These are phyloP conservation scores for Morelia viridis DNA, from an alignment of 2,797 vertebrate species.

Conservation along the genomic window DNA sequence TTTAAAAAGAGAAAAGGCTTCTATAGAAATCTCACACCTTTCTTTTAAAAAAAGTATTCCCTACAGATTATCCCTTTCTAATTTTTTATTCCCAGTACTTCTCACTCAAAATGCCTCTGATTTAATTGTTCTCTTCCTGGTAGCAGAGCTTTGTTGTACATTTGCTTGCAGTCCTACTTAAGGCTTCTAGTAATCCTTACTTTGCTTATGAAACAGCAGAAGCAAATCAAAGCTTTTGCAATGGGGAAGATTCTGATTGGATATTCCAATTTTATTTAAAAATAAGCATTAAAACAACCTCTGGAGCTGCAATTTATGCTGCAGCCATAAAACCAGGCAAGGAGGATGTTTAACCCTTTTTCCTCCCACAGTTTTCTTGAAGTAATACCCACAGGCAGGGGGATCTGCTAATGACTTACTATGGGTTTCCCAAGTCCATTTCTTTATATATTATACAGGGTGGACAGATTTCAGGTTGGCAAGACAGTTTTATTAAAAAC, in stretches of 20 bases:
- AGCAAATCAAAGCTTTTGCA: background rate
- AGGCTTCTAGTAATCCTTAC: background rate
- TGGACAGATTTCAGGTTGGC: no score
- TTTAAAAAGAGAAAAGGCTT: background rate
- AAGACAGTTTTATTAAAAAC: no score
- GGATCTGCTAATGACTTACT: background rate
- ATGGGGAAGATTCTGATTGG: background rate
- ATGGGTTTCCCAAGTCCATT: background rate
- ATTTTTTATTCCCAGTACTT: background rate
- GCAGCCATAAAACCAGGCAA: background rate
- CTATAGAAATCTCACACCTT: background rate
- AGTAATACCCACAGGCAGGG: background rate
- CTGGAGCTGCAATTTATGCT: background rate
- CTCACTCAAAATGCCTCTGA: background rate
- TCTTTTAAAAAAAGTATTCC: background rate
- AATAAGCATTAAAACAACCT: background rate
- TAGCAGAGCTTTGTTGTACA: background rate
- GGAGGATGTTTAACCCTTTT: background rate
- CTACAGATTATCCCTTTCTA: background rate
- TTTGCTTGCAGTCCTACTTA: background rate
- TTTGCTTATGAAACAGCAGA: background rate
- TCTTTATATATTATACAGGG: background rate
- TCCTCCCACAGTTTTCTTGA: no score
- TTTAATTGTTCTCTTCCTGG: background rate
- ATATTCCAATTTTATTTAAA: background rate